These are phyloP conservation scores for Phallusia fumigata DNA, from an alignment of 23 tunicate genomes.

Conservation along the genomic window DNA sequence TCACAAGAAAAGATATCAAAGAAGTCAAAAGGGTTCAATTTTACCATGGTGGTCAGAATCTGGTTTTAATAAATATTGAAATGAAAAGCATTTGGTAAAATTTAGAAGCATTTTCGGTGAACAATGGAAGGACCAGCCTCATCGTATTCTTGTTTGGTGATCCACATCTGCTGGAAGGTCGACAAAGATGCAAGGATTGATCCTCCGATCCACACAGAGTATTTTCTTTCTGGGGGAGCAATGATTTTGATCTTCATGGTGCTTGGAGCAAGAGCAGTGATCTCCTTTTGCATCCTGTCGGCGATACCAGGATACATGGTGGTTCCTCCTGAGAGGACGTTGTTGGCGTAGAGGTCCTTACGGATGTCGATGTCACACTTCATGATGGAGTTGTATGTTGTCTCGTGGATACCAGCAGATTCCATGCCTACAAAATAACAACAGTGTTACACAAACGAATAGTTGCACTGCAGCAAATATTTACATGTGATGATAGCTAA, in stretches of 20 bases:
- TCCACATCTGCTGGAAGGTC: constrained; percentile 99
- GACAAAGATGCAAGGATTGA: constrained; percentile 96
- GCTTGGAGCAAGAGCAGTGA: constrained; percentile 97
- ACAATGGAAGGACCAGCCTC: constrained; percentile 98
- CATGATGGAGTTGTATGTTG: constrained; percentile 98
- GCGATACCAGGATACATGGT: constrained; percentile 99
- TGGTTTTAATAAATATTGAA: too few species aligned
- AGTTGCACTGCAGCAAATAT: neutral
- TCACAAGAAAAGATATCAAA: too few species aligned
- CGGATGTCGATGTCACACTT: constrained; percentile 96
- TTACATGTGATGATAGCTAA: neutral
- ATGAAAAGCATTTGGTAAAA: neutral
- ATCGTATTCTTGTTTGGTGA: constrained; percentile 95
- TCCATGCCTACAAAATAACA: constrained; percentile 61
- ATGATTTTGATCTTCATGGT: constrained; percentile 99
- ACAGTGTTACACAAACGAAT: too few species aligned
- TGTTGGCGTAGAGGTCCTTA: constrained; percentile 94
- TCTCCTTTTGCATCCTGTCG: constrained; percentile 98
- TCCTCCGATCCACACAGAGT: constrained; percentile 99
- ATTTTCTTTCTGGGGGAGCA: constrained; percentile 98
- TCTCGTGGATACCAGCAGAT: constrained; percentile 94
- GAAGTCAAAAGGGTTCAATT: too few species aligned
- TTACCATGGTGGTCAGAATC: too few species aligned
- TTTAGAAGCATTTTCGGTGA: constrained; percentile 95
- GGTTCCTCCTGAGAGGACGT: constrained; percentile 94